Base-by-base conservation (phyloP, 92 coral and sea anemone genomes). In the Muricea muricata region DNA sequence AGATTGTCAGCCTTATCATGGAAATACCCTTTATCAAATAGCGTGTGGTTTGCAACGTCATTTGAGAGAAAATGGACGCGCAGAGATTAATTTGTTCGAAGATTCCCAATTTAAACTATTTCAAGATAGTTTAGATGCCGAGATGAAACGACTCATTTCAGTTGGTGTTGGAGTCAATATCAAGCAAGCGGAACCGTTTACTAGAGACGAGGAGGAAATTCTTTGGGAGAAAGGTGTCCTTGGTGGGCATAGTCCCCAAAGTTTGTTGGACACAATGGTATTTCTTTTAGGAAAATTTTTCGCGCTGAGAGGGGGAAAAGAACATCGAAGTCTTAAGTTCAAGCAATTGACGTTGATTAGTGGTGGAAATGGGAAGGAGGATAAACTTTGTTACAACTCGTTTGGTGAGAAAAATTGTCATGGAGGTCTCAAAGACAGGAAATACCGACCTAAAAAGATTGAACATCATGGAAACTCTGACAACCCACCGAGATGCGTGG, bases 281-380 rank as follows among this genome's bases (percentile, higher is more conserved):
- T 80, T 80, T 28, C 13, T 80, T 2, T 33, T 80, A 17, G 85
- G 85, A 32, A 80, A 31, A 68, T 63, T 13, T 39, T 80, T 58
- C 41, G 68, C 73, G 8, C 78, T 80, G 4, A 80, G 85, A 31
- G 71, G 85, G 25, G 76, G 85, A 1, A 57, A 63, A 60, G 78
- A 80, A 63, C 47, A 63, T 26, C 85, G 76, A 18, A 24, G 73
- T 1, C 32, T 80, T 15, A 61, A 12, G 33, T 80, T 57, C 20
- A 45, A 68, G 15, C 85, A 80, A 12, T 20, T 80, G 8, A 32
- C 30, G 30, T 57, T 80, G 1, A 30, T 57, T 23, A 13, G 0
- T 15, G 46, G 46, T 2, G 75, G 34, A 21, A 63, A 65, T 30
- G 56, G 75, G 10, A 31, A 21, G 55, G 31, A 30, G 10, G 85